Evolutionary conservation across 2,797 vertebrate genomes (phyloP).

Genomic region (Rhyacichthys aspro): DNA sequence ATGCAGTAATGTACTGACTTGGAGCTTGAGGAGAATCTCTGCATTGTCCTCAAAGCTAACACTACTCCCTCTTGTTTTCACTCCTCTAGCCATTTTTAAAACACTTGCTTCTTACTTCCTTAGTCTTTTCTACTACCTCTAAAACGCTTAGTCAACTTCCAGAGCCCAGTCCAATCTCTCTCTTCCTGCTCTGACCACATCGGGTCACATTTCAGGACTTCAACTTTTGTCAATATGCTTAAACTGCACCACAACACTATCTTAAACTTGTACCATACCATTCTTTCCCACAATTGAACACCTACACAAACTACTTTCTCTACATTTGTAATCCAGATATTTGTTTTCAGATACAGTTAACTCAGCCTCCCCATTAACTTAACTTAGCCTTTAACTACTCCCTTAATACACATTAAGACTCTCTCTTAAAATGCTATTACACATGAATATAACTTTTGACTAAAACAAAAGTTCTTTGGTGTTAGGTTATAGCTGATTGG

Average conservation of each 20-base stretch:
- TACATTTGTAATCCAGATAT: background rate
- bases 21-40: slow-evolving; percentile 9
- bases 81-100: slow-evolving; percentile 3
- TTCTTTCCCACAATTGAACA: background rate
- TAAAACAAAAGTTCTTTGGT: background rate
- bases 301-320: slow-evolving; percentile 3
- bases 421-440: background rate
- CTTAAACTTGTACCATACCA: slow-evolving; percentile 18
- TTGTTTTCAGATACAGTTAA: slow-evolving; percentile 9
- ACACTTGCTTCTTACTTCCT: slow-evolving; percentile 14
- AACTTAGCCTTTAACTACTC: background rate
- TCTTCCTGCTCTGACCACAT: background rate
- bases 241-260: slow-evolving; percentile 20
- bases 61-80: background rate
- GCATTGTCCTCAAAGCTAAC: slow-evolving; percentile 19
- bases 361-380: background rate
- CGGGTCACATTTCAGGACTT: background rate
- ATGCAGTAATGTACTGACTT: slow-evolving; percentile 3
- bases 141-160: slow-evolving; percentile 59
- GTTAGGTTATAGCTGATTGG: background rate
- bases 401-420: slow-evolving; percentile 19
- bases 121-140: slow-evolving; percentile 65
- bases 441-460: background rate
- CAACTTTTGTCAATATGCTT: slow-evolving; percentile 4
- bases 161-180: slow-evolving; percentile 36